Conservation (phyloP, 1,140 invertebrate genomes). For the Stenopsyche tienmushanensis region DNA sequence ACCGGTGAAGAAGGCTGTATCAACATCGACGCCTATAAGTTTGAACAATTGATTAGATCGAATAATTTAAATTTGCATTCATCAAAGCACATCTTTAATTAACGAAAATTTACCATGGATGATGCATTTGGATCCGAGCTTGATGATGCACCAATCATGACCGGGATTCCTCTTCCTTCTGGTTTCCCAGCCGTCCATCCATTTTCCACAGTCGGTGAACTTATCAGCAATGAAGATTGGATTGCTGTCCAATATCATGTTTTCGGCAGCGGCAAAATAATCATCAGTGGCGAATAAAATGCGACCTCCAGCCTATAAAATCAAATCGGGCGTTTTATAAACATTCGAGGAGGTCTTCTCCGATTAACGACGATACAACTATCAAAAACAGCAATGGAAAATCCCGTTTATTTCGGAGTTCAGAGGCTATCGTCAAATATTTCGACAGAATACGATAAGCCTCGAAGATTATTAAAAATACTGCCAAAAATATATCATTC, state of each 20-base stretch:
- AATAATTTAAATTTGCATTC: neutral
- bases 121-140: conserved; percentile 58
- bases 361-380: neutral
- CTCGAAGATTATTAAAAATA: neutral
- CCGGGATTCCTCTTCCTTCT: conserved; percentile 62
- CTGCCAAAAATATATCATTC: neutral
- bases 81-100: too few relatives aligned
- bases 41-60: neutral
- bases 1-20: conserved; percentile 68
- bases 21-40: conserved; percentile 56
- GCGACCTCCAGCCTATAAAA: conserved; percentile 57
- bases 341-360: too few relatives aligned
- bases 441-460: neutral
- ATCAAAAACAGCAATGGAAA: conserved; percentile 1
- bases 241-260: conserved; percentile 59
- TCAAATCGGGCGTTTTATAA: neutral
- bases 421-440: neutral
- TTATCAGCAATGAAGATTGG: conserved; percentile 61
- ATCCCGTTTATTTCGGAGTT: neutral
- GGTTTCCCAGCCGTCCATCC: conserved; percentile 76
- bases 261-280: conserved; percentile 68
- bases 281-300: conserved; percentile 68
- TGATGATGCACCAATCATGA: conserved; percentile 68
- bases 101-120: conserved; percentile 53
- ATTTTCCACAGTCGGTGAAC: conserved; percentile 67